Evolutionary conservation across 2,113 vertebrate species (phyloP).

Genomic region (Stegostoma tigrinum): DNA sequence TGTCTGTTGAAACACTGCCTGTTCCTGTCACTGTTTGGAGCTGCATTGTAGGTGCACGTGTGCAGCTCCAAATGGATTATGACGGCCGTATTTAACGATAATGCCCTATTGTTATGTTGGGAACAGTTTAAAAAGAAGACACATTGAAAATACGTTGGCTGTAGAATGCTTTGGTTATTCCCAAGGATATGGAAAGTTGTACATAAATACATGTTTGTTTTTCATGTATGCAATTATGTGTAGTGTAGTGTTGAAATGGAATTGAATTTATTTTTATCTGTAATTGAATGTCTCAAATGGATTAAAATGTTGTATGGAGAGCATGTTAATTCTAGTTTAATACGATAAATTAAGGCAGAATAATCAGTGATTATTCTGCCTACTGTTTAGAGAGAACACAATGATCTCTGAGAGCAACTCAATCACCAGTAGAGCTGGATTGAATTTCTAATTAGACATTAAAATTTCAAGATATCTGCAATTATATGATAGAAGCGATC

Average conservation of each 20-base stretch:
- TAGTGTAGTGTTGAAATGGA: not conserved
- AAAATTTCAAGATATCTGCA: not conserved
- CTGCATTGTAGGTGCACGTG: too few species aligned
- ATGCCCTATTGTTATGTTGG: too few species aligned
- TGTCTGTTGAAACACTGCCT: too few species aligned
- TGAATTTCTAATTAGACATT: slow-evolving; percentile 1
- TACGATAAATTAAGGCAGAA: not conserved
- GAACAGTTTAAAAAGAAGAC: not conserved
- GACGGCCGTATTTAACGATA: too few species aligned
- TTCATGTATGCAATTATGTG: not conserved
- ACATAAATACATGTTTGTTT: not conserved
- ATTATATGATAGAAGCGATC: not conserved
- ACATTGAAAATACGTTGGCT: not conserved
- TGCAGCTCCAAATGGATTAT: too few species aligned
- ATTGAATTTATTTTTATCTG: not conserved
- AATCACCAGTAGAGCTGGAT: not conserved
- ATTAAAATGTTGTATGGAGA: slow-evolving; percentile 21
- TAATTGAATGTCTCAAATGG: not conserved
- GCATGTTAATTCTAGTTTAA: slow-evolving; percentile 19
- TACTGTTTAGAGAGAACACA: slow-evolving; percentile 10
- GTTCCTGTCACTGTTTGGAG: too few species aligned
- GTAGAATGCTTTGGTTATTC: not conserved
- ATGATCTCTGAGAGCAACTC: slow-evolving; percentile 1
- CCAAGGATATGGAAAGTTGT: not conserved
- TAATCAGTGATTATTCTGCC: not conserved